These are phyloP conservation scores for Psittacula derbiana DNA, from an alignment of 2,797 vertebrate species.

Conservation along the genomic window DNA sequence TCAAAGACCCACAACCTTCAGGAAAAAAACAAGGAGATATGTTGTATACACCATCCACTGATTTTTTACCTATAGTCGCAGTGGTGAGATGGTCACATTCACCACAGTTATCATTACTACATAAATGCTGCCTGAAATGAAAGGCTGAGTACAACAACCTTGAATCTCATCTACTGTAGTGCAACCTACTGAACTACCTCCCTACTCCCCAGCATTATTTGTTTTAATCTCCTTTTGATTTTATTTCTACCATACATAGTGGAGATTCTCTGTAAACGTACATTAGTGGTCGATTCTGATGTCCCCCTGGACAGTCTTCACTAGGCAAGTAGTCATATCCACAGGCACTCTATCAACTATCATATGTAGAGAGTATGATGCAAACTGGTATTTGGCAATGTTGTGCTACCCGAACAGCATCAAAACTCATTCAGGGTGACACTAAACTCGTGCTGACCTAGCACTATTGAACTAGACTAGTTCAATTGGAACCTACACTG, in stretches of 20 bases:
- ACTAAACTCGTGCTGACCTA: neutral
- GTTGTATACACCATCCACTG: neutral
- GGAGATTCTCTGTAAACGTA: neutral
- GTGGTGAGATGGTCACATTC: neutral
- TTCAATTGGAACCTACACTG: neutral
- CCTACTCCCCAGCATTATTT: neutral
- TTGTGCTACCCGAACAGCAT: neutral
- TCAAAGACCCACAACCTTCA: constrained; percentile 15
- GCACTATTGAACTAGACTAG: too few species aligned
- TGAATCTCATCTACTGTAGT: neutral
- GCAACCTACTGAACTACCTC: neutral
- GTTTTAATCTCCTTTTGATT: neutral
- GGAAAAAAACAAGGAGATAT: neutral
- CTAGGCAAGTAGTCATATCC: neutral
- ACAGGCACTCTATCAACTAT: neutral
- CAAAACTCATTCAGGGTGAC: neutral
- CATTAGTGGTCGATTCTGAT: neutral
- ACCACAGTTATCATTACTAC: neutral
- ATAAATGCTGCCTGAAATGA: neutral
- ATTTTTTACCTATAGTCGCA: neutral
- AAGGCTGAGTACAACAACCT: neutral
- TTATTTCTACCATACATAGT: neutral
- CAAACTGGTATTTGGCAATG: neutral
- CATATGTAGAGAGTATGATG: neutral
- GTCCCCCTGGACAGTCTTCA: neutral